phyloP scores from a whole-genome alignment of 1,140 invertebrate genomes.

The Rhizoglyphus robini region DNA sequence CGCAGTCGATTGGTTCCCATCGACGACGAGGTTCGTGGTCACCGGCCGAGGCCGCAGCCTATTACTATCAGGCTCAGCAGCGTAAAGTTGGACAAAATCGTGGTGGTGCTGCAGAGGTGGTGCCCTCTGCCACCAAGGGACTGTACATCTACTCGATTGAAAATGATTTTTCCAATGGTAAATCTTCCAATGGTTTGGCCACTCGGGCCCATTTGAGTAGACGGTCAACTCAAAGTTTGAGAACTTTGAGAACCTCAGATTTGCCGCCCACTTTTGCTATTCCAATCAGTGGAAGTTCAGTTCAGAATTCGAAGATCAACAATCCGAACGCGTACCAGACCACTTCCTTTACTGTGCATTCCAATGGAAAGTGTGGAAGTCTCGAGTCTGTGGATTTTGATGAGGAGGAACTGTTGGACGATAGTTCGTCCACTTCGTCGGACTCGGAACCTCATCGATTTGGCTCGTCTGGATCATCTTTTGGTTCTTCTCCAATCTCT shows the following conservation, averaged over 20 bases:
- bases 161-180: not conserved
- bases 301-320: too few relatives aligned
- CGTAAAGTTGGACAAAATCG: too few relatives aligned
- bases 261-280: not conserved
- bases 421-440: not conserved
- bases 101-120: too few relatives aligned
- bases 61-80: not conserved
- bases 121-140: not conserved
- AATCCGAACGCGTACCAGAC: not conserved
- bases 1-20: not conserved
- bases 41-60: not conserved
- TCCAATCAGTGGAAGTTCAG: too few relatives aligned
- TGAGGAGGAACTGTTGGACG: not conserved
- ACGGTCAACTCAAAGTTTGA: too few relatives aligned
- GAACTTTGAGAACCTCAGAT: not conserved
- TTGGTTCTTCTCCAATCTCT: not conserved
- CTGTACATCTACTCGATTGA: not conserved
- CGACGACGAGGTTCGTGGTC: constrained; percentile 3
- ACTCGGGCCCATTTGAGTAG: too few relatives aligned
- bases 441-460: not conserved
- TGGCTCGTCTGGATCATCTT: not conserved
- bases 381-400: not conserved
- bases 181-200: not conserved
- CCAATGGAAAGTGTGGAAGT: not conserved
- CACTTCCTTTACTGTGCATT: not conserved